Evolutionary conservation across 1,140 invertebrate species (phyloP).

Genomic region (Trichoplusia ni): DNA sequence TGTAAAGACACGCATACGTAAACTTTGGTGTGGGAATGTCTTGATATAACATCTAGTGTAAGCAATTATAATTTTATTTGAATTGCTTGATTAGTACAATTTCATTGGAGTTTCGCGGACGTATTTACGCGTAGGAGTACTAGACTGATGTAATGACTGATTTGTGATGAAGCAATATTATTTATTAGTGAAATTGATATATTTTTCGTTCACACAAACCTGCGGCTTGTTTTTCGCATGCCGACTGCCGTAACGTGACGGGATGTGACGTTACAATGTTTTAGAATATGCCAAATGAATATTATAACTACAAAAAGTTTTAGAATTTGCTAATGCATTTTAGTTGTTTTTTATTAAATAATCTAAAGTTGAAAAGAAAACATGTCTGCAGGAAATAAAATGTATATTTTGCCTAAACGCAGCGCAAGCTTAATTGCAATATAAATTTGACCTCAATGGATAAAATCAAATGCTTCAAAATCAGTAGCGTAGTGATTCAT

Average conservation of each 20-base stretch:
- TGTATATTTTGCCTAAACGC: too few species aligned
- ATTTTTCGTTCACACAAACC: conserved; percentile 21
- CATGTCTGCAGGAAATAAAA: background rate
- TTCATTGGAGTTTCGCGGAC: conserved; percentile 34
- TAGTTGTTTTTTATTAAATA: background rate
- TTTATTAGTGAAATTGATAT: conserved; percentile 69
- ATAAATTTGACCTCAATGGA: background rate
- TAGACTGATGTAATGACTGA: conserved; percentile 79
- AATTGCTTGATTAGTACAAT: conserved; percentile 39
- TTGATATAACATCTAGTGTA: conserved; percentile 4
- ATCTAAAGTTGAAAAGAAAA: background rate
- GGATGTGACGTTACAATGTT: background rate
- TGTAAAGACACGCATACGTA: background rate
- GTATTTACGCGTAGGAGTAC: conserved; percentile 45
- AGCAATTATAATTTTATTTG: conserved; percentile 21
- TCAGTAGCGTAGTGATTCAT: conserved; percentile 25
- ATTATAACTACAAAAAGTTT: conserved; percentile 1
- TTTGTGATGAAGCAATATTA: conserved; percentile 79
- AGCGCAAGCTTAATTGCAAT: background rate
- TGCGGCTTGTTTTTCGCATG: conserved; percentile 5
- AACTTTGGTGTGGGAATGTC: conserved; percentile 20
- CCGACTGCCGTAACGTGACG: background rate
- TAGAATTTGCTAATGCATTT: background rate
- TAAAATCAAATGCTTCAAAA: conserved; percentile 25
- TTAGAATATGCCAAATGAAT: conserved; percentile 9